Evolutionary conservation across 1,140 invertebrate species (phyloP).

Genomic region (Drosophila sp.): DNA sequence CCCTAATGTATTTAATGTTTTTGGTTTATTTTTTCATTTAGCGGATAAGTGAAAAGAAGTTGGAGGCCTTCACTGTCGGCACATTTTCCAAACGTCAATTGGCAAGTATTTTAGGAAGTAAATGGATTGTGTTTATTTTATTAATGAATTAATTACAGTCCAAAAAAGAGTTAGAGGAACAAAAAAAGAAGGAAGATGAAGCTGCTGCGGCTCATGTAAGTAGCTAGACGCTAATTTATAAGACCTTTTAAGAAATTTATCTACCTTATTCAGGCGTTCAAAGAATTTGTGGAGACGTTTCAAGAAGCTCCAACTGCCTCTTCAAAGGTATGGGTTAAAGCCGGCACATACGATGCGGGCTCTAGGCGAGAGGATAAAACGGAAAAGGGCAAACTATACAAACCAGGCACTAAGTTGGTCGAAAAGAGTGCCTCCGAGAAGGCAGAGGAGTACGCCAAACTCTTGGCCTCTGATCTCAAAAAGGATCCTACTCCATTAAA

Average conservation of each 20-base stretch:
- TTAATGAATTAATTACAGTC: constrained; percentile 85
- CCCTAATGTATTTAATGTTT: not conserved
- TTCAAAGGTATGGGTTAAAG: constrained; percentile 98
- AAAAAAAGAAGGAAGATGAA: constrained; percentile 94
- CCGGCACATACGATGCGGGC: constrained; percentile 97
- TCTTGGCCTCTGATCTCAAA: constrained; percentile 88
- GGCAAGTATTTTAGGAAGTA: constrained; percentile 15
- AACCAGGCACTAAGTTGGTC: constrained; percentile 93
- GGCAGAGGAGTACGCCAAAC: constrained; percentile 90
- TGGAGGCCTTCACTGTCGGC: constrained; percentile 93
- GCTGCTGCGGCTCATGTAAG: constrained; percentile 90
- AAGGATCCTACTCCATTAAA: constrained; percentile 86
- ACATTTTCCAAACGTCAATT: constrained; percentile 89
- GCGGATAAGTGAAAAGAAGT: constrained; percentile 90
- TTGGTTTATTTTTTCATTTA: constrained; percentile 51
- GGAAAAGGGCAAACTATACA: constrained; percentile 96
- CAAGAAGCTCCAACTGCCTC: constrained; percentile 91
- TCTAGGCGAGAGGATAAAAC: constrained; percentile 95
- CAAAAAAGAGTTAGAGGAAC: constrained; percentile 94
- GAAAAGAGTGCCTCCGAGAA: constrained; percentile 85
- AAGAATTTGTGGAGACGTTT: constrained; percentile 99
- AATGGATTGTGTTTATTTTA: not conserved
- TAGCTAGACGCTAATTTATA: not conserved
- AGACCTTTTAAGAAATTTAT: not conserved
- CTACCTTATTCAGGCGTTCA: constrained; percentile 89